A percentile compares a stretch with the other conserved stretches of the same genome.
Evolutionary conservation across 2,113 vertebrate genomes (phyloP).

Genomic region (Pongo pygmaeus): DNA sequence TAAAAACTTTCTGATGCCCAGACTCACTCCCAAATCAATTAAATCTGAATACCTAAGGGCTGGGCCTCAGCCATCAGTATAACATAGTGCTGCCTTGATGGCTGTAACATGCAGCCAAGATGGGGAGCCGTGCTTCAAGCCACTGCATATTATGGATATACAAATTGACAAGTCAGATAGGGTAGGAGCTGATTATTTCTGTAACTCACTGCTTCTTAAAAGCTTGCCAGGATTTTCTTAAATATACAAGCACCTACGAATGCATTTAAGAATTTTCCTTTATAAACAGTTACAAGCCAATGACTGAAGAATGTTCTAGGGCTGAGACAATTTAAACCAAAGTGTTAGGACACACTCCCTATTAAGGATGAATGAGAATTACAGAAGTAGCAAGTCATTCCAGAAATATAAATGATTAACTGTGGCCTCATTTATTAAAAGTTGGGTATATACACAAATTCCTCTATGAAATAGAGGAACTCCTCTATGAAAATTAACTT

Average conservation of each 20-base stretch:
- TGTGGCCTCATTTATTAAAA: background rate
- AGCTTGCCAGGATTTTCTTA: background rate
- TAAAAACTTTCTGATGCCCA: background rate
- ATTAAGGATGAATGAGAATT: background rate
- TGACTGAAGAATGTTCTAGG: background rate
- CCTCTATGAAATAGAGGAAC: background rate
- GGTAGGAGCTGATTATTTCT: background rate
- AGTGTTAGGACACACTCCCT: background rate
- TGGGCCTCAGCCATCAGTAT: background rate
- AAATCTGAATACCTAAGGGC: background rate
- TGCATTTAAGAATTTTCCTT: background rate
- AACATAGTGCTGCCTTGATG: background rate
- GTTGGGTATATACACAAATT: background rate
- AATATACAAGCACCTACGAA: background rate
- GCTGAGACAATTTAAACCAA: background rate
- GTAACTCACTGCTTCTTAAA: background rate
- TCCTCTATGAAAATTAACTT: background rate
- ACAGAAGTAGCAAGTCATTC: background rate
- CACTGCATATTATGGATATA: background rate
- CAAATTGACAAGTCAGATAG: background rate
- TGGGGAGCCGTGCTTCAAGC: background rate
- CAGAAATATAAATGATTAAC: background rate
- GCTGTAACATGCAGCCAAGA: too few species aligned
- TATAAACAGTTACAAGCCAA: background rate
- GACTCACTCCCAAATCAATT: background rate